Base-by-base conservation (phyloP, 2,797 vertebrate genomes). In the Cryptoblepharus egeriae region DNA sequence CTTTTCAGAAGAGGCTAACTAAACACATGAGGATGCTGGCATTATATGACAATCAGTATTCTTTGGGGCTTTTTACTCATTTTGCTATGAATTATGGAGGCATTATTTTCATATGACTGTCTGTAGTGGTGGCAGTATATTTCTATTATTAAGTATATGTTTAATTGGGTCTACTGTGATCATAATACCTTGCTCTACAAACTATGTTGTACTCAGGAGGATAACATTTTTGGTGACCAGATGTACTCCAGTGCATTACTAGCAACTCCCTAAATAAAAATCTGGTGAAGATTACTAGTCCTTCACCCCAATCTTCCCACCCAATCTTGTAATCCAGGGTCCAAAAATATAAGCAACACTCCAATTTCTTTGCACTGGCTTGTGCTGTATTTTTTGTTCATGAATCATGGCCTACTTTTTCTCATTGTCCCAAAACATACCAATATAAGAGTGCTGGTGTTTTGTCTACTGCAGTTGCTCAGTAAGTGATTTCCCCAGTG, bases 401-500 rank as follows among this genome's bases (percentile, higher is more conserved):
- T 42, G 37, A 67, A 67, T 75, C 68, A 75, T 67, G 28, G 52
- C 63, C 52, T 81, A 39, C 37, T 45, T 37, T n/a, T 81, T 81
- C 55, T n/a, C 18, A 52, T 68, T 69, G 18, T 75, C 35, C 72
- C 30, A 35, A 58, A 75, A 45, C 80, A 68, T 68, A 30, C 52
- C 63, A 68, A 60, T 22, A 68, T 75, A 80, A 72, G 61, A 60
- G 52, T 20, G 2, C 52, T 45, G 52, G 22, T 45, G 24, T 60
- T 81, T 89, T 71, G 81, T 60, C 45, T 77, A 9, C 76, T 82
- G 4, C 80, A 87, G 68, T 82, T 63, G 65, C 55, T 10, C 58
- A 85, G 64, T 64, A 74, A 69, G 82, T 80, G 1, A 67, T 80
- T 87, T 89, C 79, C 15, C 76, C 20, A 73, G 88, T 64, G 84